phyloP scores from a whole-genome alignment of 2,888 invertebrate genomes.

The Trimorus sp. region DNA sequence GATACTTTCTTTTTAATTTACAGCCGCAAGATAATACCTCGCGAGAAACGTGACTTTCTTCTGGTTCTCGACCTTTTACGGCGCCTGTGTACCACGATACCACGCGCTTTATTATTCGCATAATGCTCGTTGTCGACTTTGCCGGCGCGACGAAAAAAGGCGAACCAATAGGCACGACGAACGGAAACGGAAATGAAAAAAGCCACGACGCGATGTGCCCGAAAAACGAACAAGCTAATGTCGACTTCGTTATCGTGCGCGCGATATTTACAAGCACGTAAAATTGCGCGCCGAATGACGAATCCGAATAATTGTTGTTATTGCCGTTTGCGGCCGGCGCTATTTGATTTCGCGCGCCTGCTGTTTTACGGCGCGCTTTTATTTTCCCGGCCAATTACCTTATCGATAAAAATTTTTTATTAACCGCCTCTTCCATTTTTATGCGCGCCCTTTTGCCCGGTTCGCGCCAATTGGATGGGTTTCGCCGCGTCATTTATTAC shows the following conservation, averaged over 20 bases:
- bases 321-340: slow-evolving; percentile 29
- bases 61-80: slow-evolving; percentile 45
- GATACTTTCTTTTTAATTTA: slow-evolving; percentile 60
- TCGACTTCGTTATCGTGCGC: slow-evolving; percentile 13
- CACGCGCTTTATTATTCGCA: slow-evolving; percentile 45
- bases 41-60: slow-evolving; percentile 56
- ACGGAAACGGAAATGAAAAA: slow-evolving; percentile 16
- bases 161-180: not conserved
- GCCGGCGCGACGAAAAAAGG: not conserved
- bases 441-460: not conserved
- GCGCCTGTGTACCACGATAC: slow-evolving; percentile 46
- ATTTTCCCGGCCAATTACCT: slow-evolving; percentile 29
- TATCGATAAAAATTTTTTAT: slow-evolving; percentile 29
- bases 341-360: slow-evolving; percentile 32
- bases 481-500: not conserved
- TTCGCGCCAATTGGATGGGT: slow-evolving; percentile 4
- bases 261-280: slow-evolving; percentile 20
- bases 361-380: slow-evolving; percentile 36
- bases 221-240: slow-evolving; percentile 30
- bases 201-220: not conserved
- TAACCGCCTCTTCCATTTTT: slow-evolving; percentile 14
- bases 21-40: slow-evolving; percentile 45
- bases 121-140: slow-evolving; percentile 29
- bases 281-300: slow-evolving; percentile 27
- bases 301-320: slow-evolving; percentile 35